Conservation (phyloP, 2,113 vertebrate genomes). For the Labeo catla region DNA sequence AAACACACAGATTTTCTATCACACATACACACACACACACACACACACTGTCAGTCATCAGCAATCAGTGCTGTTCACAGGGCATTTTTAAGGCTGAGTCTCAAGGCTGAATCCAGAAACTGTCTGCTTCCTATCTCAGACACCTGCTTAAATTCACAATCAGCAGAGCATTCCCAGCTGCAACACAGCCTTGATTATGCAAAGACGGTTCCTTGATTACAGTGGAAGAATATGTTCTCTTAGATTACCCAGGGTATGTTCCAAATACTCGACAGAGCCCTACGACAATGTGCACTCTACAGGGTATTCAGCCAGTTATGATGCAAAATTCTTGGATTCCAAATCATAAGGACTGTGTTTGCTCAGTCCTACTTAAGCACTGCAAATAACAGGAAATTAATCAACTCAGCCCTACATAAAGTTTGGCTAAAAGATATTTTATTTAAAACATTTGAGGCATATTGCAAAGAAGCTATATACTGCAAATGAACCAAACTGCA, state of each 20-base stretch:
- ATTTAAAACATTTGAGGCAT: too few species aligned
- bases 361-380: not conserved
- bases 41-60: not conserved
- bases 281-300: not conserved
- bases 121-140: not conserved
- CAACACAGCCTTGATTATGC: constrained; percentile 26
- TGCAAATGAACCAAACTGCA: too few species aligned
- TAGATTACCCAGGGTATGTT: not conserved
- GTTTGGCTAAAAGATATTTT: not conserved
- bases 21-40: not conserved
- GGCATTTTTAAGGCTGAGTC: not conserved
- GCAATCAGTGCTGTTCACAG: not conserved
- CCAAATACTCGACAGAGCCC: not conserved
- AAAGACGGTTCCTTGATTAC: constrained; percentile 13
- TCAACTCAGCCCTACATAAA: not conserved
- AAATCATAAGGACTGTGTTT: not conserved
- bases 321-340: not conserved
- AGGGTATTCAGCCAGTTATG: not conserved
- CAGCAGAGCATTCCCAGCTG: not conserved
- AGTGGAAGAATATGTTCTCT: not conserved
- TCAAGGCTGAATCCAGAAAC: not conserved
- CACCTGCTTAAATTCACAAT: not conserved
- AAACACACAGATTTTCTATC: not conserved
- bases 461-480: too few species aligned
- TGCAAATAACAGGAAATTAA: not conserved